phyloP scores from a whole-genome alignment of 2,797 vertebrate species.

The Lophotriccus pileatus region DNA sequence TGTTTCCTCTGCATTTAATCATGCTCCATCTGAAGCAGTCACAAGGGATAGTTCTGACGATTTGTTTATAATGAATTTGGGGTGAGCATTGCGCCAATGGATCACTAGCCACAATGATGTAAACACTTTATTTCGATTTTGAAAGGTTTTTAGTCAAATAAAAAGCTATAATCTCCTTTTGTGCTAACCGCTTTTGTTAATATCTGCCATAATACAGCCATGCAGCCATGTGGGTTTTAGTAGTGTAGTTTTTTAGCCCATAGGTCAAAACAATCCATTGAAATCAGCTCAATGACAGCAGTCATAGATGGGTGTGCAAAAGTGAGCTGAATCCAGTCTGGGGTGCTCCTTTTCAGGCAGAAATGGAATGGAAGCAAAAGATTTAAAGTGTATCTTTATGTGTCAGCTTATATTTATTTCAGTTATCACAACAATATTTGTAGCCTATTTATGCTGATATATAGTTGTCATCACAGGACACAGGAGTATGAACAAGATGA shows the following conservation, averaged over 20 bases:
- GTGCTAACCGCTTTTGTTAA: constrained; percentile 4
- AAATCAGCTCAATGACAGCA: neutral
- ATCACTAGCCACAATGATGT: constrained; percentile 8
- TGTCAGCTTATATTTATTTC: neutral
- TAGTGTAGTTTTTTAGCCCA: neutral
- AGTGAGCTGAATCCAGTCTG: neutral
- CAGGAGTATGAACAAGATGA: neutral
- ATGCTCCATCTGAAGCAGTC: constrained; percentile 51
- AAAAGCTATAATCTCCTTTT: constrained; percentile 37
- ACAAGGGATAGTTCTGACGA: constrained; percentile 14
- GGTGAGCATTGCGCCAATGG: neutral
- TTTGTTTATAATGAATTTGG: constrained; percentile 39
- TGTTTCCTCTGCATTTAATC: constrained; percentile 59
- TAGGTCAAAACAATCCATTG: neutral
- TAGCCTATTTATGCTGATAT: neutral
- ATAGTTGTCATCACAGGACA: neutral
- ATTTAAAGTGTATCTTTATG: neutral
- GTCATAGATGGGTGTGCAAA: neutral
- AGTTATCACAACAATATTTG: neutral
- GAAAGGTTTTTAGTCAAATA: constrained; percentile 36
- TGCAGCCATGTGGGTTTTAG: constrained; percentile 30
- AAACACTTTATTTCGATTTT: constrained; percentile 23
- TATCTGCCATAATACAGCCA: neutral
- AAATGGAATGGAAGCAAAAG: neutral
- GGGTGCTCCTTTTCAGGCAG: neutral